Percentiles rank a stretch among this genome's conserved stretches.
phyloP scores from a whole-genome alignment of 2,797 vertebrate species.

The Artibeus jamaicensis region DNA sequence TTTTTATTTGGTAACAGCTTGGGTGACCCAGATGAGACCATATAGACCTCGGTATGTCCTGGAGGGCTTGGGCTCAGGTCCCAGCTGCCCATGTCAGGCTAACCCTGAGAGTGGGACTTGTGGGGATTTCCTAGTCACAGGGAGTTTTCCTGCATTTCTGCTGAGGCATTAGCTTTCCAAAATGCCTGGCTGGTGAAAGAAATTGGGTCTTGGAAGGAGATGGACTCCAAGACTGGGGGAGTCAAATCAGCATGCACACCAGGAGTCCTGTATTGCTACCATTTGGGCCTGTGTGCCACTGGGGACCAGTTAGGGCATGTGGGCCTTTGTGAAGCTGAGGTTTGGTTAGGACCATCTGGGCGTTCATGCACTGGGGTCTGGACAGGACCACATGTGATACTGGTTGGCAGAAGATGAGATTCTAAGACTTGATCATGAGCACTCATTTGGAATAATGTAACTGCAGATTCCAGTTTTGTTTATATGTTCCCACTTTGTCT shows the following conservation, averaged over 20 bases:
- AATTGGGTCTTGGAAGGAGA: background rate
- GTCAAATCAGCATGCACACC: rapidly evolving
- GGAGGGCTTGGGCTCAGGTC: background rate
- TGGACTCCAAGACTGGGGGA: background rate
- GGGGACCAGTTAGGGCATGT: no score
- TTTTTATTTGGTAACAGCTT: background rate
- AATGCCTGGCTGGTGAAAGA: background rate
- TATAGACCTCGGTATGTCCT: background rate
- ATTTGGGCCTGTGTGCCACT: background rate
- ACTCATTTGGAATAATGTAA: background rate
- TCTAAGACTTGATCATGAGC: background rate
- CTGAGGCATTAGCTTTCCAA: background rate
- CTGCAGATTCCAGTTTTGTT: background rate
- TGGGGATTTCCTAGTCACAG: background rate
- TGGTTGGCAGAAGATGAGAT: background rate
- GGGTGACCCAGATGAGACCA: background rate
- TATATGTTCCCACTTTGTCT: background rate
- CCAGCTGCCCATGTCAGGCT: background rate
- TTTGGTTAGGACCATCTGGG: background rate
- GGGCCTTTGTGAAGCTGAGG: background rate
- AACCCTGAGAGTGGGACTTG: background rate
- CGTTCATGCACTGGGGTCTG: background rate
- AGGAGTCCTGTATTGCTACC: background rate
- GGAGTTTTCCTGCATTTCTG: background rate
- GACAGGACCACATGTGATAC: background rate